These are phyloP conservation scores for Drosophila tripunctata DNA, from an alignment of 2,888 invertebrate species.

Conservation along the genomic window DNA sequence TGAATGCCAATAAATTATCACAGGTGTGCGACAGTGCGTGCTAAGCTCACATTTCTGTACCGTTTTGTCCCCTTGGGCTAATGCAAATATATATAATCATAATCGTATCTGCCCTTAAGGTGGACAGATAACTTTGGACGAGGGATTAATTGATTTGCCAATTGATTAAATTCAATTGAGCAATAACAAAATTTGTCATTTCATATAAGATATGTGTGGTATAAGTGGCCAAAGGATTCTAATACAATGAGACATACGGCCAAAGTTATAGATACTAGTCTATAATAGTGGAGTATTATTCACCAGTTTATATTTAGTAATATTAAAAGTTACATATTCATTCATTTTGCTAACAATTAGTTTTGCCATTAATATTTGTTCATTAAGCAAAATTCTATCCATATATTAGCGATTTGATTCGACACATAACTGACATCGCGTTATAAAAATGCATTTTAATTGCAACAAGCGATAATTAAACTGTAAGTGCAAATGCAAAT, in stretches of 20 bases:
- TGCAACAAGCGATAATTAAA: slow-evolving; percentile 3
- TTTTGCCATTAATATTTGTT: neutral
- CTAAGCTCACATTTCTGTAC: slow-evolving; percentile 25
- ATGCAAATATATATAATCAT: slow-evolving; percentile 11
- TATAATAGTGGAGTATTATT: too few relatives aligned
- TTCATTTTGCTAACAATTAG: too few relatives aligned
- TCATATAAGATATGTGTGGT: neutral
- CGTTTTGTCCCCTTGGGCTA: neutral
- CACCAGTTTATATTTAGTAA: too few relatives aligned
- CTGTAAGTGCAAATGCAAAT: slow-evolving; percentile 6
- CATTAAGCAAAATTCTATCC: neutral
- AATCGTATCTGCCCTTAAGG: neutral
- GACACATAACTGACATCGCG: slow-evolving; percentile 7
- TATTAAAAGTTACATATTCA: too few relatives aligned
- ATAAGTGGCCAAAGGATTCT: neutral
- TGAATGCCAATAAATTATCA: slow-evolving; percentile 61
- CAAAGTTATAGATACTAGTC: neutral
- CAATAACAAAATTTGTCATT: neutral
- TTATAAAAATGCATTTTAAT: slow-evolving; percentile 46
- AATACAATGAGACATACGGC: neutral
- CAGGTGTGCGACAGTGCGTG: slow-evolving; percentile 41
- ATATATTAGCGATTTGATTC: slow-evolving; percentile 11
- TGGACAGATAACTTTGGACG: neutral
- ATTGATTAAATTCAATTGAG: slow-evolving; percentile 1
- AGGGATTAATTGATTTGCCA: slow-evolving; percentile 7